Evolutionary conservation across 2,113 vertebrate genomes (phyloP), one percentile per base, ranked within the genome.

Genomic region (Uropsilus gracilis): DNA sequence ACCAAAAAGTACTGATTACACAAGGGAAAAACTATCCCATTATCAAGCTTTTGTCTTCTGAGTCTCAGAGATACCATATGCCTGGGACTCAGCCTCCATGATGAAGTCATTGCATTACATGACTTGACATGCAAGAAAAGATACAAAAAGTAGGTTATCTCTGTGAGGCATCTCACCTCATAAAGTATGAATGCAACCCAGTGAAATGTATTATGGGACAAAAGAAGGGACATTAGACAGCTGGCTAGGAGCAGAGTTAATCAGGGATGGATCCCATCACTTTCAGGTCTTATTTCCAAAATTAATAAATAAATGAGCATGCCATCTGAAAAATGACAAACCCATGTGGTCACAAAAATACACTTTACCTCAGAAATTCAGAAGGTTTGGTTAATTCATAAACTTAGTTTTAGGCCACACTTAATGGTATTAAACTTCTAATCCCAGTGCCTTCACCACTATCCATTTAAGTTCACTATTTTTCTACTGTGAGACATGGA

Each of bases 91-190:
- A 55, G 46, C 2, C 32, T 82, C 73, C 17, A n/a, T 46, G 78
- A 90, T 30, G 22, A 42, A 97, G 78, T 68, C n/a, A 59, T 97
- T 96, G 86, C 88, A 89, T 96, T 68, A 94, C 63, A 75, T 26
- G 72, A 44, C 76, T 53, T 95, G 96, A 95, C 0, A 0, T 18
- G 61, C 39, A 93, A 96, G 94, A 37, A 97, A 96, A 95, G 77
- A 75, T 37, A 78, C 64, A 90, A 46, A 59, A 42, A 53, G 57
- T 82, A 97, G 91, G 90, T 98, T 97, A 97, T 97, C 97, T 95
- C 94, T 73, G 1, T 1, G n/a, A 89, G 55, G 24, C 85, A 53
- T 89, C 95, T 88, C 39, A 64, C 78, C 95, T 97, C 93, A 93
- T 92, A 95, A 96, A 97, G 59, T 91, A 97, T 98, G 95, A 96